Base-by-base conservation (phyloP, 2,113 vertebrate genomes). In the Eulacestoma nigropectus region DNA sequence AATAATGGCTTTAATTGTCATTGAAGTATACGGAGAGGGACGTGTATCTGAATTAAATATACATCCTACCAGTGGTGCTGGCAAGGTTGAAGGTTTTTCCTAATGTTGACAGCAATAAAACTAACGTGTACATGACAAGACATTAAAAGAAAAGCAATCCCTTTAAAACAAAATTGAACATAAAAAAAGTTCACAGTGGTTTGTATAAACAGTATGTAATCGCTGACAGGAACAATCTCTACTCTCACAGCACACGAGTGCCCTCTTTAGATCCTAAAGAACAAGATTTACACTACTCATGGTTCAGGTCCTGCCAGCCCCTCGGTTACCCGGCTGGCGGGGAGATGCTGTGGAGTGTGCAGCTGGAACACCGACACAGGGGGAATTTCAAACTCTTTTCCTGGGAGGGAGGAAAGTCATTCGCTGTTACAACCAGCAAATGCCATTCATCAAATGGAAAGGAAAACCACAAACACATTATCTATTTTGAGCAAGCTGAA, bases 151-250 rank as follows among this genome's bases (percentile, higher is more conserved):
- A 98, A 98, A 95, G 95, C 95, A 96, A 98, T 98, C 98, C 97
- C 98, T 98, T 98, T 97, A 94, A 98, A 97, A 98, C 89, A 96
- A 98, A 97, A 87, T 64, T 57, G 37, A 96, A 97, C 84, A 21
- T 96, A 96, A 97, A 98, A 98, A 96, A 97, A 96, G 94, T 98
- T 98, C 98, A 98, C 98, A 98, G 98, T 98, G 98, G 98, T 98
- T 96, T 96, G 93, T 97, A 98, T 95, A 89, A 97, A 98, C 98
- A 98, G 95, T 89, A 97, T 97, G 97, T 76, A 87, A 96, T 95
- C 91, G 85, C 97, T 82, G 94, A 98, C 97, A 97, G 91, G 93
- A 94, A 97, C 95, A 92, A 94, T 60, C 82, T 97, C 97, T 97
- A 97, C 91, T 97, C 76, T 96, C 86, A 60, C 93, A 97, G 97